A percentile compares a stretch with the other conserved stretches of the same genome.
Evolutionary conservation across 2,888 invertebrate genomes (phyloP).

Genomic region (Galeopsomyia nigrocyanea): DNA sequence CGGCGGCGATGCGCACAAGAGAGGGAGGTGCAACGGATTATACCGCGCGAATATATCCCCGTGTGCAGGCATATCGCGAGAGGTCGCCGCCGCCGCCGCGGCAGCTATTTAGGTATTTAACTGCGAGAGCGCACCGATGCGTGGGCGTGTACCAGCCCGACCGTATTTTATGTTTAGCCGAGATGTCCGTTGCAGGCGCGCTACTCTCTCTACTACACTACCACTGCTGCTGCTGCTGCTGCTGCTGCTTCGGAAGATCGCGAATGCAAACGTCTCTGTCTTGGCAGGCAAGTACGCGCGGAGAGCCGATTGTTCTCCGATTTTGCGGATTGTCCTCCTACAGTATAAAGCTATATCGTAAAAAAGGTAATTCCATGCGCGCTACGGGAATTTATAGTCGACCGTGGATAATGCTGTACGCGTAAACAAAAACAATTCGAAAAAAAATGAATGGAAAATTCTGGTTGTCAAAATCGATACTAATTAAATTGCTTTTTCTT

Average conservation of each 20-base stretch:
- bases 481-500: too few species aligned
- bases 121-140: slow-evolving; percentile 52
- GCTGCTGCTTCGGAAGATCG: slow-evolving; percentile 9
- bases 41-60: too few species aligned
- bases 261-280: slow-evolving; percentile 26
- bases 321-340: too few species aligned
- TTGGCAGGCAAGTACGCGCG: slow-evolving; percentile 16
- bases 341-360: too few species aligned
- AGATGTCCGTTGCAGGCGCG: slow-evolving; percentile 57
- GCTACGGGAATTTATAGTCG: too few species aligned
- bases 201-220: slow-evolving; percentile 30
- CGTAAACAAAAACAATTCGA: too few species aligned
- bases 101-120: slow-evolving; percentile 61
- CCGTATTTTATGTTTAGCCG: slow-evolving; percentile 63
- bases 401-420: too few species aligned
- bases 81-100: slow-evolving; percentile 23
- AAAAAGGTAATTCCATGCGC: too few species aligned
- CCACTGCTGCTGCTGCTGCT: background rate
- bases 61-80: background rate
- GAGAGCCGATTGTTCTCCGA: slow-evolving; percentile 1
- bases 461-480: too few species aligned
- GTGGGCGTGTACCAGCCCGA: slow-evolving; percentile 60
- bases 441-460: too few species aligned
- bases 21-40: slow-evolving; percentile 1
- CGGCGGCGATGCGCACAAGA: slow-evolving; percentile 6